phyloP scores from a whole-genome alignment of 2,797 vertebrate species.

The Podarcis lilfordi region DNA sequence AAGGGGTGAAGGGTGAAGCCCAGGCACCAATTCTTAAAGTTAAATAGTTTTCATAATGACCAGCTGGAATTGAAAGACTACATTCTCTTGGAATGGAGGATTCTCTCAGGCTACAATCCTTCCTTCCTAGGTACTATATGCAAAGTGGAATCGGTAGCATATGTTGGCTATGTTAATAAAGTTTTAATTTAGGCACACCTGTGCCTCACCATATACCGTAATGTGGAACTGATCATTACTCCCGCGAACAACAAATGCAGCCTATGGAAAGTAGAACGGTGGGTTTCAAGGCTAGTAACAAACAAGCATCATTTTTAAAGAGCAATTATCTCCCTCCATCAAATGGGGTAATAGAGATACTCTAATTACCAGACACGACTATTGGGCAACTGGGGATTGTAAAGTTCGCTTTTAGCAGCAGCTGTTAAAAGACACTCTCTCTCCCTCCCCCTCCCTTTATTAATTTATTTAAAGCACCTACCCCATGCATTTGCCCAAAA shows the following conservation, averaged over 20 bases:
- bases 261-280: not conserved
- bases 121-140: no score
- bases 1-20: no score
- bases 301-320: not conserved
- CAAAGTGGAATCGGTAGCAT: no score
- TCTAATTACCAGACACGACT: not conserved
- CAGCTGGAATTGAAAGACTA: no score
- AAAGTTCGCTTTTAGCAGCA: conserved; percentile 1
- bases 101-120: no score
- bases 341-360: conserved; percentile 2
- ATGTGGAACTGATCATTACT: not conserved
- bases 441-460: not conserved
- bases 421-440: not conserved
- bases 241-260: not conserved
- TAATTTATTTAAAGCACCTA: not conserved
- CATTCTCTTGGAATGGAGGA: no score
- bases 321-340: not conserved
- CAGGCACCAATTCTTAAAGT: no score
- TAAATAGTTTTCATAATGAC: no score
- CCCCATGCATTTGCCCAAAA: not conserved
- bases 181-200: not conserved
- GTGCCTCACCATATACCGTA: not conserved
- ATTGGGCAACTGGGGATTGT: conserved; percentile 5
- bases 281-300: not conserved
- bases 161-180: not conserved